These are phyloP conservation scores for Listrodromus nycthemerus DNA, from an alignment of 2,888 invertebrate genomes.

Conservation along the genomic window DNA sequence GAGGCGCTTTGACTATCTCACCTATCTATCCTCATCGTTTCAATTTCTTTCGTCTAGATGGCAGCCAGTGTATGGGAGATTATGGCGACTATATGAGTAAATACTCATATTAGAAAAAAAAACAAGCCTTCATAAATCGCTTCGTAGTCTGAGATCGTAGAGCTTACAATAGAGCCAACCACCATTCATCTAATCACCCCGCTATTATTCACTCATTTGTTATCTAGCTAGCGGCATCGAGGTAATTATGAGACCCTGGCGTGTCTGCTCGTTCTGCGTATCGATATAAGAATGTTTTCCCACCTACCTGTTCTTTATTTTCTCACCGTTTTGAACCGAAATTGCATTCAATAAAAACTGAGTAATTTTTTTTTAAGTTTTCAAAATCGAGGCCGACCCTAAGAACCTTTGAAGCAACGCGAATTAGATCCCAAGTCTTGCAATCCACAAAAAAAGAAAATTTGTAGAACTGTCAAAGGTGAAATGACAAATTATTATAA, in stretches of 20 bases:
- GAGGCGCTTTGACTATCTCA: conserved; percentile 47
- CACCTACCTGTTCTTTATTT: background rate
- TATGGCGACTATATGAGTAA: conserved; percentile 81
- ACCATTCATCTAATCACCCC: conserved; percentile 77
- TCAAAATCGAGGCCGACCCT: background rate
- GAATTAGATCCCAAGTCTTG: background rate
- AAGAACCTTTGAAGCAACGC: background rate
- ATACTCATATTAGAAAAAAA: conserved; percentile 76
- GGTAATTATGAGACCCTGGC: conserved; percentile 80
- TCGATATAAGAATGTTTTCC: conserved; percentile 43
- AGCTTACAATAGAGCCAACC: conserved; percentile 78
- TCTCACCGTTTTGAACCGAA: background rate
- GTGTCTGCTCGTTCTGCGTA: conserved; percentile 29
- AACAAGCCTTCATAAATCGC: conserved; percentile 80
- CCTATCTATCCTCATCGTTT: conserved; percentile 46
- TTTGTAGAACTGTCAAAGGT: background rate
- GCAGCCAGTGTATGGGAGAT: conserved; percentile 84
- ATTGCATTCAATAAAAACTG: background rate
- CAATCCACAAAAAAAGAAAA: background rate
- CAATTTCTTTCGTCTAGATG: conserved; percentile 79
- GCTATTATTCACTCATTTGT: conserved; percentile 80
- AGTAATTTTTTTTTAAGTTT: background rate
- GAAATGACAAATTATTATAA: background rate
- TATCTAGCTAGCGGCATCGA: conserved; percentile 80
- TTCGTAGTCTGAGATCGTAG: conserved; percentile 83